phyloP scores from a whole-genome alignment of 2,797 vertebrate species.

The Acipenser transmontanus region DNA sequence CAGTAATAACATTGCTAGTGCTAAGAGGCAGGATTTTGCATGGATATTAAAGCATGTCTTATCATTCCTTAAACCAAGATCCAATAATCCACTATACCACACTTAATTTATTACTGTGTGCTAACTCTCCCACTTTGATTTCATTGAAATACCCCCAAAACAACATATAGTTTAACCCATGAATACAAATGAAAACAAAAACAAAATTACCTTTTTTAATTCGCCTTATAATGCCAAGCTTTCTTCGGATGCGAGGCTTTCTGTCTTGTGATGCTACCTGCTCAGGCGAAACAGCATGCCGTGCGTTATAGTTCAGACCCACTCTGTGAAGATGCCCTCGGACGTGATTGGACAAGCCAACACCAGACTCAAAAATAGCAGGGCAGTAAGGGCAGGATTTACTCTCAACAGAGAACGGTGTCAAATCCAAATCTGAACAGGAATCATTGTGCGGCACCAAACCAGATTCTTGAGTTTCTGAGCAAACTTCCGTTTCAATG shows the following conservation, averaged over 20 bases:
- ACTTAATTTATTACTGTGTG: too few relatives aligned
- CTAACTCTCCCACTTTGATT: slow-evolving; percentile 5
- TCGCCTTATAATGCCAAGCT: slow-evolving; percentile 69
- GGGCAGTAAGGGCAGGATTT: slow-evolving; percentile 85
- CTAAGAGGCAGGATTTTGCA: too few relatives aligned
- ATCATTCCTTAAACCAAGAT: too few relatives aligned
- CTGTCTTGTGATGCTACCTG: slow-evolving; percentile 85
- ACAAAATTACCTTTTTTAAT: slow-evolving; percentile 81
- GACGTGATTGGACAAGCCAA: slow-evolving; percentile 92
- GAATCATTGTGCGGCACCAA: slow-evolving; percentile 57
- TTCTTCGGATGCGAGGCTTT: slow-evolving; percentile 83
- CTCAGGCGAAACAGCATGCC: slow-evolving; percentile 82
- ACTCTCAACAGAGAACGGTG: slow-evolving; percentile 70
- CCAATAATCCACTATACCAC: too few relatives aligned
- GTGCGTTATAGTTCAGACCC: slow-evolving; percentile 83
- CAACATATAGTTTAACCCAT: slow-evolving; percentile 26
- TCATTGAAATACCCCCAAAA: slow-evolving; percentile 20
- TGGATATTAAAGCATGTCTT: too few relatives aligned
- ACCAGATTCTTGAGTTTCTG: slow-evolving; percentile 55
- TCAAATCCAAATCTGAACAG: slow-evolving; percentile 66
- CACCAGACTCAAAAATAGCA: slow-evolving; percentile 91
- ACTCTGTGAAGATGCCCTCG: slow-evolving; percentile 93
- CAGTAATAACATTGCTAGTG: too few relatives aligned
- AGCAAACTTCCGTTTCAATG: slow-evolving; percentile 43
- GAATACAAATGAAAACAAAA: slow-evolving; percentile 20